Evolutionary conservation across 1,140 invertebrate genomes (phyloP), one percentile per base, ranked within the genome.

Genomic region (Ceratosolen solmsi): DNA sequence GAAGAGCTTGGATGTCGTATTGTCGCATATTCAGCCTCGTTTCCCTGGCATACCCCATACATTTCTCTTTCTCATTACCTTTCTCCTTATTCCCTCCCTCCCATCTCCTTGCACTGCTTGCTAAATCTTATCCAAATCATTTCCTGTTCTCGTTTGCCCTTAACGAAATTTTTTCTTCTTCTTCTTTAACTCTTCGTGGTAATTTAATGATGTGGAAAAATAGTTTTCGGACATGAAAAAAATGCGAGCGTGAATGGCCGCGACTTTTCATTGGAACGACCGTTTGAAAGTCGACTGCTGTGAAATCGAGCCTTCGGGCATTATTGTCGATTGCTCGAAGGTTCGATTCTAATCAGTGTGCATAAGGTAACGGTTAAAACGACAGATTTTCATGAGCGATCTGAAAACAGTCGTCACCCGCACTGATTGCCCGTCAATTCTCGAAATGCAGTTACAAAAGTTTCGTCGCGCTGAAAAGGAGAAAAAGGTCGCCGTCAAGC

Each of bases 61-160:
- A 22, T 74, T 27, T 22, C 22, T n/a, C 49, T 2, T 33, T n/a
- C 41, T 74, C 49, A 74, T 74, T 65, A 65, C n/a, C 73, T 76
- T 46, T 30, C 20, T 56, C 20, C 22, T 17, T 27, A 51, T 63
- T 30, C 56, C 33, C 56, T 36, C 27, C 7, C 1, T 33, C 38
- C 15, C 22, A 15, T 17, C 30, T 33, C 4, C 60, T 63, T 11
- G 8, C 13, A 46, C 41, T 46, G 51, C 51, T 9, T 2, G n/a
- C 54, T 58, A 33, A 30, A 33, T 33, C 2, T n/a, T n/a, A n/a
- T n/a, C n/a, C n/a, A n/a, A n/a, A n/a, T n/a, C n/a, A n/a, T 41
- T 38, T 51, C 7, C 41, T 0, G 2, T 1, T 13, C 38, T 13
- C 8, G 13, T 15, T 68, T 41, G 33, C 46, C 33, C 38, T 72